Evolutionary conservation across 2,888 invertebrate species (phyloP).

Genomic region (Cephalotes varians): DNA sequence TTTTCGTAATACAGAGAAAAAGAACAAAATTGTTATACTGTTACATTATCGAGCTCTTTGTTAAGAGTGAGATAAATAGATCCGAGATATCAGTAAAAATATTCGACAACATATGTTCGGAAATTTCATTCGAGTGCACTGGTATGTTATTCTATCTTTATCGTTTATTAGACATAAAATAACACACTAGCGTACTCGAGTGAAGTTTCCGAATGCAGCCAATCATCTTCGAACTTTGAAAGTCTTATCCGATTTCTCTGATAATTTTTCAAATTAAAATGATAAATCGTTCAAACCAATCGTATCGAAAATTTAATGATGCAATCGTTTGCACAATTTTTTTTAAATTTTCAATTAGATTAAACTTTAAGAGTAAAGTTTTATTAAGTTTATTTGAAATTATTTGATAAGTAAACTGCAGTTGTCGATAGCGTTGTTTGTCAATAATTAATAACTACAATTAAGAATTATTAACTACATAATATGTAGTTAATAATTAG

Average conservation of each 20-base stretch:
- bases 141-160: no score
- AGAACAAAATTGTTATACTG: not conserved
- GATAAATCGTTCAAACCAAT: not conserved
- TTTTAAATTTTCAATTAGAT: not conserved
- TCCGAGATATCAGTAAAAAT: not conserved
- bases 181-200: no score
- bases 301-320: not conserved
- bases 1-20: not conserved
- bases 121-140: no score
- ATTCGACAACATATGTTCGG: not conserved
- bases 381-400: not conserved
- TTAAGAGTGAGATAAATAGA: not conserved
- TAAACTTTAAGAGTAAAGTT: not conserved
- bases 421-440: no score
- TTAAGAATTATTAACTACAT: no score
- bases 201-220: no score
- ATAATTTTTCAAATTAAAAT: not conserved
- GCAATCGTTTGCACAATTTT: not conserved
- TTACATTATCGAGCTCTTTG: not conserved
- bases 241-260: not conserved
- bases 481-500: not conserved
- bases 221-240: not conserved
- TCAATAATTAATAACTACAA: no score
- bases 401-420: not conserved
- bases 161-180: no score